Conservation (phyloP, 2,113 vertebrate species). For the Bambusicola thoracicus region DNA sequence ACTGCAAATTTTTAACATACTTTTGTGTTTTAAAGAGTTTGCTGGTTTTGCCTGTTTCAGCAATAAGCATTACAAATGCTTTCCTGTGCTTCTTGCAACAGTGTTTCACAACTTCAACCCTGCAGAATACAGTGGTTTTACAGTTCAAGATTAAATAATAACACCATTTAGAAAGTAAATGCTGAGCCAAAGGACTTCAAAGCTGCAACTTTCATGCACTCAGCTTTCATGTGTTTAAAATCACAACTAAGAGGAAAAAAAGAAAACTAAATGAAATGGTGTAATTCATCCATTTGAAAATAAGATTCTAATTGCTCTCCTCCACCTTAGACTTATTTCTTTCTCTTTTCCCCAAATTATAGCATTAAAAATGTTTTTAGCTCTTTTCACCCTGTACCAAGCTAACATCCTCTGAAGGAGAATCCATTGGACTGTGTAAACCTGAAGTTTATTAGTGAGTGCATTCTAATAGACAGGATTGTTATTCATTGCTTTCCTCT, state of each 20-base stretch:
- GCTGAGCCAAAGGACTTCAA: not conserved
- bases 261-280: not conserved
- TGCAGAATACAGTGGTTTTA: not conserved
- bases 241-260: not conserved
- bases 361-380: not conserved
- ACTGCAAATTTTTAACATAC: not conserved
- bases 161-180: not conserved
- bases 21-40: not conserved
- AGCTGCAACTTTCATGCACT: not conserved
- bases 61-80: conserved; percentile 25
- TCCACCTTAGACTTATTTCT: not conserved
- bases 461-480: not conserved
- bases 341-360: not conserved
- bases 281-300: not conserved
- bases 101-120: conserved; percentile 44
- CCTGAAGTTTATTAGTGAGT: not conserved
- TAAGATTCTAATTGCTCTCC: not conserved
- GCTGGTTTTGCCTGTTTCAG: not conserved
- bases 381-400: not conserved
- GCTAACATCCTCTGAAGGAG: not conserved
- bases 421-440: not conserved
- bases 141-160: conserved; percentile 1
- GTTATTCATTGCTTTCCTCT: not conserved
- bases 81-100: conserved; percentile 46
- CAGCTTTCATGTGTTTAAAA: not conserved